A percentile compares a stretch with the other conserved stretches of the same genome.
Evolutionary conservation across 92 coral and sea anemone species (phyloP).

Genomic region (Epizoanthus fatuus): DNA sequence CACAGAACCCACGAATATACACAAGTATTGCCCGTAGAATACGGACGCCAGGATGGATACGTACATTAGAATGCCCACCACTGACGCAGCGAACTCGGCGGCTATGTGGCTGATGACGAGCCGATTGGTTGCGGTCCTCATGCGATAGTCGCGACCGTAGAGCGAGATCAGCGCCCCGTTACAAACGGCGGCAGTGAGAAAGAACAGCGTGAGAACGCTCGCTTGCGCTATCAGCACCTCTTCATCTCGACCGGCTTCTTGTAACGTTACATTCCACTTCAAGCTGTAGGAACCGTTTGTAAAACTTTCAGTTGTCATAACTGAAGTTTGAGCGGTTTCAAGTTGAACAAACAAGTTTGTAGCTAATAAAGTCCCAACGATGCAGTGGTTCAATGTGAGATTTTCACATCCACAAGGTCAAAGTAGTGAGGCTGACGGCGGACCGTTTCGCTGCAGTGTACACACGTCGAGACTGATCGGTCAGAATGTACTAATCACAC

Average conservation of each 20-base stretch:
- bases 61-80: conserved; percentile 77
- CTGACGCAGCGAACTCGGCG: conserved; percentile 78
- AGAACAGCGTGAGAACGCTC: conserved; percentile 50
- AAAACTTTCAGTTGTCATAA: conserved; percentile 2
- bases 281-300: background rate
- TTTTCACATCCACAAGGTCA: no score
- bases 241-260: background rate
- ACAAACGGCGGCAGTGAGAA: conserved; percentile 66
- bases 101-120: conserved; percentile 80
- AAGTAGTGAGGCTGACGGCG: no score
- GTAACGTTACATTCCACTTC: background rate
- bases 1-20: conserved; percentile 73
- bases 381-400: background rate
- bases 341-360: no score
- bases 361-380: no score
- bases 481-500: no score
- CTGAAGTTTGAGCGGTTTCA: background rate
- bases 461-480: no score
- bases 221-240: conserved; percentile 40
- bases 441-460: no score
- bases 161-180: conserved; percentile 77
- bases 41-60: conserved; percentile 58
- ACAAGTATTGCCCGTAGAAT: conserved; percentile 48
- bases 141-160: conserved; percentile 75
- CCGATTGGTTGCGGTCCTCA: conserved; percentile 81